These are phyloP conservation scores for Amblyornis subalaris DNA, from an alignment of 2,113 vertebrate genomes.

Conservation along the genomic window DNA sequence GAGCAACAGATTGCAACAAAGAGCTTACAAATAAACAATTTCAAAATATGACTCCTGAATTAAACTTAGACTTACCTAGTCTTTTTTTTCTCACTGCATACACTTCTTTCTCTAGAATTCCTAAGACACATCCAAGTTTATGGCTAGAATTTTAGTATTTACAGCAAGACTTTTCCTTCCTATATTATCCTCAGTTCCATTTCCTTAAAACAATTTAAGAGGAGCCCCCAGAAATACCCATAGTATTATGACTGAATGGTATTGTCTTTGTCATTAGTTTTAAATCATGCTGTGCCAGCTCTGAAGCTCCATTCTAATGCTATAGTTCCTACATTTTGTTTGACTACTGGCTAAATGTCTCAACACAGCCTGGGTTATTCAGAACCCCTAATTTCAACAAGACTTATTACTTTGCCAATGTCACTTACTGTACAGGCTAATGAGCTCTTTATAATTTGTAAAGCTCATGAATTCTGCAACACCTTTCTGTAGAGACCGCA, in stretches of 20 bases:
- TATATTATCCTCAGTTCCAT: background rate
- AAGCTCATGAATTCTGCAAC: background rate
- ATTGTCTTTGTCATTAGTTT: background rate
- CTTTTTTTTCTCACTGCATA: background rate
- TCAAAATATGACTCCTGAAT: background rate
- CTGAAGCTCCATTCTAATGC: background rate
- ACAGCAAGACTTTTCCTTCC: background rate
- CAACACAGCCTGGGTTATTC: background rate
- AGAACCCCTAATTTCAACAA: background rate
- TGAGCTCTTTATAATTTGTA: background rate
- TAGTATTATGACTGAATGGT: background rate
- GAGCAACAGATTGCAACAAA: background rate
- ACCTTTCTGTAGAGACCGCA: background rate
- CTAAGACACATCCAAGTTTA: background rate
- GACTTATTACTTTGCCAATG: background rate
- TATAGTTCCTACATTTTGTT: fast-evolving
- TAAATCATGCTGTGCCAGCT: background rate
- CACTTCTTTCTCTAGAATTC: background rate
- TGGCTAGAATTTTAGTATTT: background rate
- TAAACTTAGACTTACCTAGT: background rate
- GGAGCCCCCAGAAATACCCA: background rate
- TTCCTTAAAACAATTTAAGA: background rate
- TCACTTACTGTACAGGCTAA: background rate
- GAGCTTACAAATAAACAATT: background rate
- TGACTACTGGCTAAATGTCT: background rate